Percentiles rank a stretch among this genome's conserved stretches.
Conservation (phyloP, 2,888 invertebrate species). For the Megastigmus dorsalis region DNA sequence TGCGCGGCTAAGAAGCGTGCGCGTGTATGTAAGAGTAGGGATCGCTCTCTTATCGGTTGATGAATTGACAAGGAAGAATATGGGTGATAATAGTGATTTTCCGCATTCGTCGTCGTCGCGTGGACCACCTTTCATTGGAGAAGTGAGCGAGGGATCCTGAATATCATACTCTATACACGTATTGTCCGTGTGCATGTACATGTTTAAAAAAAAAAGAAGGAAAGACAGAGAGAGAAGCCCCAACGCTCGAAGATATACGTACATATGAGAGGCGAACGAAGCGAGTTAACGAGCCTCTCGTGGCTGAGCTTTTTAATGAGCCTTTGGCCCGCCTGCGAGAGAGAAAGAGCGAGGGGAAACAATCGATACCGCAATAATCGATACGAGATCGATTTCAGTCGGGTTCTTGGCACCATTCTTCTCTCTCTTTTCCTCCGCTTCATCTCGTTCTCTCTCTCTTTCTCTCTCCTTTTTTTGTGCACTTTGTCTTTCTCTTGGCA, state of each 20-base stretch:
- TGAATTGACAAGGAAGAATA: conserved; percentile 58
- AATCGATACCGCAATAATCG: conserved; percentile 53
- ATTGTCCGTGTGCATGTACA: conserved; percentile 11
- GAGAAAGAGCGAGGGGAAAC: conserved; percentile 5
- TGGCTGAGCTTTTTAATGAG: conserved; percentile 53
- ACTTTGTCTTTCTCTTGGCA: neutral
- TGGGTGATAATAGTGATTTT: conserved; percentile 48
- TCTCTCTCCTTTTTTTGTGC: conserved; percentile 10
- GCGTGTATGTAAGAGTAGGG: conserved; percentile 3
- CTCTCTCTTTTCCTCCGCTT: conserved; percentile 2
- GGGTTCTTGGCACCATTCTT: conserved; percentile 34
- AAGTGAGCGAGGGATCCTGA: neutral
- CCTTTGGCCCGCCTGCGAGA: conserved; percentile 24
- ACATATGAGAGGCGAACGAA: neutral
- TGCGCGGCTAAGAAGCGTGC: conserved; percentile 3
- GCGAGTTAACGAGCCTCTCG: conserved; percentile 47
- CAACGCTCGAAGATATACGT: neutral
- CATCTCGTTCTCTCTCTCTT: neutral
- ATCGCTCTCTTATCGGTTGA: conserved; percentile 29
- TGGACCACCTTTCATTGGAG: conserved; percentile 15
- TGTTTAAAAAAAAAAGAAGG: no score
- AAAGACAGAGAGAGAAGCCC: neutral
- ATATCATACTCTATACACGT: neutral
- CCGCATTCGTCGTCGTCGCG: conserved; percentile 49
- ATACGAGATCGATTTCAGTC: conserved; percentile 51